Base-by-base conservation (phyloP, 1,140 invertebrate genomes). In the Solenopsis fugax region DNA sequence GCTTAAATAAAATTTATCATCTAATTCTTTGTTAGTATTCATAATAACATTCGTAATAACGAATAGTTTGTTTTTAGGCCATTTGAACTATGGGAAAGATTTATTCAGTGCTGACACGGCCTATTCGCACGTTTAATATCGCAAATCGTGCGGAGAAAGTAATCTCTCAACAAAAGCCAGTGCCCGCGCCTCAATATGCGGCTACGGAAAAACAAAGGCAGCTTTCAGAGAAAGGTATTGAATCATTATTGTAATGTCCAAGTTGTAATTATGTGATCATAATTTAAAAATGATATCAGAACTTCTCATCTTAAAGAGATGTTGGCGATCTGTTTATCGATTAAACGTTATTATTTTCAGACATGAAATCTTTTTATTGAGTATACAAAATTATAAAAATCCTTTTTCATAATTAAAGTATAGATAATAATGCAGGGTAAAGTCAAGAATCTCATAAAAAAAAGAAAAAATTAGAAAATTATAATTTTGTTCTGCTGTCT, bases 81-180 rank as follows among this genome's bases (percentile, higher is more conserved):
- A 48, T 12, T 73, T 34, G 5, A n/a, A 88, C 56, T 95, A 96
- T 97, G 96, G 96, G 96, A 18, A 96, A 95, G 92, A 91, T 87
- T 94, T 62, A 91, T 95, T 85, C 96, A 0, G 88, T 91, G 54
- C 67, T 97, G 16, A 90, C 89, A 37, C 93, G 95, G 48, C 96
- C 96, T 37, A 76, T 96, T 3, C 95, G 95, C 89, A 95, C 95
- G 60, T 97, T 97, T 89, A 98, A 98, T 93, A 96, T 97, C 9
- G 97, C 97, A 92, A 97, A 96, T 92, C 96, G 97, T 86, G 97
- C 97, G 16, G 96, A 97, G 89, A 96, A 96, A 91, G 91, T 97
- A 21, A 96, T 98, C 88, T 96, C 96, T 0, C 96, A 96, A 93
- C 96, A 96, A 56, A 98, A 98, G 94, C 97, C 96, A 16, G 93